Percentiles rank a stretch among this genome's conserved stretches.
These are phyloP conservation scores for Nothoprocta perdicaria DNA, from an alignment of 2,113 vertebrate genomes.

Conservation along the genomic window DNA sequence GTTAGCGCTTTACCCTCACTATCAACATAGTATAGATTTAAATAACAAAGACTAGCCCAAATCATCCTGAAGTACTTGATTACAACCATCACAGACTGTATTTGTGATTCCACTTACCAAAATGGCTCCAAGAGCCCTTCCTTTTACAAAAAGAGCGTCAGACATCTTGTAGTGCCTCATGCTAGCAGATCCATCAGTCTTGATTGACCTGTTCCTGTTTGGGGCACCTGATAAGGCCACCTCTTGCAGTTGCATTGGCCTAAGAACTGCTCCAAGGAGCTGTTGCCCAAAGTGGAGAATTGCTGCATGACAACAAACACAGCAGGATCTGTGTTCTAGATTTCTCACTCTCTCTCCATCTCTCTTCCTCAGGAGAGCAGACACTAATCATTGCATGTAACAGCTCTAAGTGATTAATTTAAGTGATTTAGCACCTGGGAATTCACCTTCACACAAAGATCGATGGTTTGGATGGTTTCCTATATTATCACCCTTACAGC, in stretches of 20 bases:
- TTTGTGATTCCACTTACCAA: background rate
- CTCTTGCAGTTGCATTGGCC: background rate
- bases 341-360: background rate
- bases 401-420: slow-evolving; percentile 58
- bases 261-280: background rate
- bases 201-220: background rate
- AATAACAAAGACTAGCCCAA: background rate
- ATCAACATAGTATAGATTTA: background rate
- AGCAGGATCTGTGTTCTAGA: rapidly evolving
- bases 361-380: background rate
- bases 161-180: background rate
- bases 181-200: background rate
- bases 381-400: slow-evolving; percentile 44
- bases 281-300: background rate
- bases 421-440: slow-evolving; percentile 58
- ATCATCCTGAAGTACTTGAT: background rate
- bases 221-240: background rate
- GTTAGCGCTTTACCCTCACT: background rate
- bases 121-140: background rate
- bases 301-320: background rate
- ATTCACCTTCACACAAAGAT: slow-evolving; percentile 61
- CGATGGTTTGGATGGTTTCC: slow-evolving; percentile 56
- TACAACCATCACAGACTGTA: background rate
- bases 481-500: slow-evolving; percentile 48
- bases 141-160: background rate